Evolutionary conservation across 2,797 vertebrate genomes (phyloP).

Genomic region (Lepilemur septentrionalis): DNA sequence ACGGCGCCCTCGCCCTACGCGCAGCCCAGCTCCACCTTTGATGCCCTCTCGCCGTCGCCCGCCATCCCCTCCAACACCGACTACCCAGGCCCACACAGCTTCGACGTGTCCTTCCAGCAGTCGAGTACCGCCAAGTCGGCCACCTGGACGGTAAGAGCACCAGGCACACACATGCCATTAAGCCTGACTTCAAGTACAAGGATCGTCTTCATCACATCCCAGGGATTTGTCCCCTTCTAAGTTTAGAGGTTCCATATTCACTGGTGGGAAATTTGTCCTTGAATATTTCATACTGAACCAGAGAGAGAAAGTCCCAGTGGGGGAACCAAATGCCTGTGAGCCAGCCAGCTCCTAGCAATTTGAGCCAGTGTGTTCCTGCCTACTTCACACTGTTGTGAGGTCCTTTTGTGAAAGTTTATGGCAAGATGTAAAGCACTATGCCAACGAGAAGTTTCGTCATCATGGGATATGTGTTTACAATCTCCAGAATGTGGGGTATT

Average conservation of each 20-base stretch:
- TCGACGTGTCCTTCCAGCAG: constrained; percentile 99
- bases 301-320: not conserved
- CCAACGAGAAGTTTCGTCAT: not conserved
- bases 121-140: constrained; percentile 99
- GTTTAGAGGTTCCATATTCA: not conserved
- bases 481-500: not conserved
- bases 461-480: not conserved
- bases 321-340: not conserved
- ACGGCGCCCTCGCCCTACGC: constrained; percentile 97
- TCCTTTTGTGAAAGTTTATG: not conserved
- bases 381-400: not conserved
- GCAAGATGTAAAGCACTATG: not conserved
- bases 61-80: constrained; percentile 99
- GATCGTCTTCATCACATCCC: accelerated
- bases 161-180: accelerated
- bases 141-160: constrained; percentile 98
- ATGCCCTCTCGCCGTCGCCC: constrained; percentile 96
- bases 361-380: not conserved
- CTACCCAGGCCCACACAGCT: constrained; percentile 98
- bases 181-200: not conserved
- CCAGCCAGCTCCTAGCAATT: not conserved
- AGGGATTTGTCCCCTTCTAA: not conserved
- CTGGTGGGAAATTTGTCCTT: not conserved
- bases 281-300: not conserved
- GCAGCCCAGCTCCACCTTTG: constrained; percentile 98